These are phyloP conservation scores for Mormyrus iriodes DNA, from an alignment of 2,113 vertebrate genomes.

Conservation along the genomic window DNA sequence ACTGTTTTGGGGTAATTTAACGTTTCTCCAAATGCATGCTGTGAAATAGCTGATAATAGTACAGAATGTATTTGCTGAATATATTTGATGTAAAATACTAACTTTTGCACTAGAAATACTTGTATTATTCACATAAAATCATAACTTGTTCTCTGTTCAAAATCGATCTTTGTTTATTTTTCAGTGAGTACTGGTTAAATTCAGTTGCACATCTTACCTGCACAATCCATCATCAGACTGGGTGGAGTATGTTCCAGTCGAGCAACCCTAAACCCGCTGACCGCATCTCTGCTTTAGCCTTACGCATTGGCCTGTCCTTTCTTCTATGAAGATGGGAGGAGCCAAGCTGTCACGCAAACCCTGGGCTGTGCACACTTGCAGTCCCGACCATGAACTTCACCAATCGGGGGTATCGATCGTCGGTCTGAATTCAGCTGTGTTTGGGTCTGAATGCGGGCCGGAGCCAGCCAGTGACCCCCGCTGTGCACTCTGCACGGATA, in stretches of 20 bases:
- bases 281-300: too few species aligned
- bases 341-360: too few species aligned
- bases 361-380: background rate
- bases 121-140: background rate
- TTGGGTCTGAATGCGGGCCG: background rate
- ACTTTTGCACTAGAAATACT: background rate
- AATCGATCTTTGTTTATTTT: background rate
- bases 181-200: background rate
- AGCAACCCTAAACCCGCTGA: too few species aligned
- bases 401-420: background rate
- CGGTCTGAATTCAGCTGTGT: background rate
- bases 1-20: background rate
- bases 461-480: background rate
- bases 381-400: background rate
- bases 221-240: background rate
- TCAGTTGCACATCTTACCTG: background rate
- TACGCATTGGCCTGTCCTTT: too few species aligned
- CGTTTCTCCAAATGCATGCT: background rate
- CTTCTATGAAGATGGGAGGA: too few species aligned
- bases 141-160: background rate
- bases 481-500: background rate
- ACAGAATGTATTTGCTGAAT: background rate
- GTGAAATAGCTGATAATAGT: background rate
- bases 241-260: too few species aligned
- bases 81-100: background rate